A percentile compares a stretch with the other conserved stretches of the same genome.
Conservation (phyloP, 92 coral and sea anemone species). For the Phenganax subtilis region DNA sequence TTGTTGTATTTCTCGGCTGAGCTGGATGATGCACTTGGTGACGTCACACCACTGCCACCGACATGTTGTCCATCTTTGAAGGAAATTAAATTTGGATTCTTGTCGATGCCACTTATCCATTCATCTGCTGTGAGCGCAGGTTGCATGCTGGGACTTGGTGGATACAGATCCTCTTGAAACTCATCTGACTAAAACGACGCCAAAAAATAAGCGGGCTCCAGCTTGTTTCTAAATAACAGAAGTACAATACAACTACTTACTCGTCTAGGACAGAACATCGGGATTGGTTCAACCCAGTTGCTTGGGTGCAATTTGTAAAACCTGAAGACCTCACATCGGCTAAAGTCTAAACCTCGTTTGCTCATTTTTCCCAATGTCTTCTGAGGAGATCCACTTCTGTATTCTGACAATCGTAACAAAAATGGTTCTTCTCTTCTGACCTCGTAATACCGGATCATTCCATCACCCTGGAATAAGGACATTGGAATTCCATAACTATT, state of each 20-base stretch:
- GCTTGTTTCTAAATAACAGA: not conserved
- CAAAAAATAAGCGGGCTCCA: not conserved
- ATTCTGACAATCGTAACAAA: slow-evolving; percentile 72
- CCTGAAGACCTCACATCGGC: slow-evolving; percentile 75
- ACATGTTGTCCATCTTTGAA: slow-evolving; percentile 49
- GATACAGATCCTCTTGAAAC: slow-evolving; percentile 83
- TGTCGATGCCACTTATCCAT: slow-evolving; percentile 74
- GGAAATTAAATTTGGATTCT: slow-evolving; percentile 61
- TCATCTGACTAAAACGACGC: slow-evolving; percentile 43
- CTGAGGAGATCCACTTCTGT: slow-evolving; percentile 86
- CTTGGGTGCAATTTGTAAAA: slow-evolving; percentile 86
- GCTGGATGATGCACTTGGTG: slow-evolving; percentile 1
- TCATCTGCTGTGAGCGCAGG: slow-evolving; percentile 85
- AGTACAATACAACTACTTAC: slow-evolving; percentile 51
- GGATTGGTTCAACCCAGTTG: slow-evolving; percentile 73
- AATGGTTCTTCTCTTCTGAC: slow-evolving; percentile 64
- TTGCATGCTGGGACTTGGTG: slow-evolving; percentile 63
- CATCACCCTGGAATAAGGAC: slow-evolving; percentile 69
- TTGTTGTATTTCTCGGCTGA: slow-evolving; percentile 34
- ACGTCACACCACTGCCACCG: not conserved
- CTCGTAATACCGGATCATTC: slow-evolving; percentile 87
- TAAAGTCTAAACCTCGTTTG: slow-evolving; percentile 78
- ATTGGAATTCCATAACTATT: not conserved
- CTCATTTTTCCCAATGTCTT: slow-evolving; percentile 87
- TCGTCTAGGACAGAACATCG: slow-evolving; percentile 92